Percentiles rank a stretch among this genome's conserved stretches.
Conservation (phyloP, 2,797 vertebrate species). For the Pseudomugil gertrudae region DNA sequence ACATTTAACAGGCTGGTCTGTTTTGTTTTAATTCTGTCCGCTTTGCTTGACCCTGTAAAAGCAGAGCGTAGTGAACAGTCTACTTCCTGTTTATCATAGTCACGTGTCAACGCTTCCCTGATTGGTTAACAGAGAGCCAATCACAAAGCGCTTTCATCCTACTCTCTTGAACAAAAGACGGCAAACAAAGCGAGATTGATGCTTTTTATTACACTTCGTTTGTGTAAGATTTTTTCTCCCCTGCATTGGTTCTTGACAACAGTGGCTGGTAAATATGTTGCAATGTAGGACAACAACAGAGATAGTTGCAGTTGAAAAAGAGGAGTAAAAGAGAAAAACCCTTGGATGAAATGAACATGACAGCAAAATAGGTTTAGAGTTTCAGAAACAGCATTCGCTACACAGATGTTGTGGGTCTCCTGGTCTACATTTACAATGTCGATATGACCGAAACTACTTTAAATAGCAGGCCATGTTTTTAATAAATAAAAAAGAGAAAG, state of each 20-base stretch:
- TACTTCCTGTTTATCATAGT: constrained; percentile 72
- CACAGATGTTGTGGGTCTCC: constrained; percentile 39
- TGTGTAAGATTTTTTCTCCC: constrained; percentile 57
- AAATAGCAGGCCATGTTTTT: constrained; percentile 8
- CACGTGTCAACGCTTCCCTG: constrained; percentile 19
- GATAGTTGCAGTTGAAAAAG: constrained; percentile 7
- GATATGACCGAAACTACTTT: constrained; percentile 25
- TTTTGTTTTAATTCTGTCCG: not conserved
- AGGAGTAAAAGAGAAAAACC: constrained; percentile 42
- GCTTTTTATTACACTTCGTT: constrained; percentile 64
- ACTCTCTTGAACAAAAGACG: not conserved
- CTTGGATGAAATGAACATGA: constrained; percentile 47
- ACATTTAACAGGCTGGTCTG: not conserved
- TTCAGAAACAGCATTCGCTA: too few species aligned
- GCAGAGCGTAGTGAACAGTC: not conserved
- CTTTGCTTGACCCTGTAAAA: not conserved
- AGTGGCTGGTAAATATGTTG: constrained; percentile 61
- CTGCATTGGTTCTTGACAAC: constrained; percentile 68
- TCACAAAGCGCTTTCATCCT: not conserved
- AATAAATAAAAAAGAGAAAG: constrained; percentile 46
- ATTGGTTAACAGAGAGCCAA: constrained; percentile 67
- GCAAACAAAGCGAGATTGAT: not conserved
- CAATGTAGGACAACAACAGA: constrained; percentile 47
- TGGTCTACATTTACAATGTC: constrained; percentile 35
- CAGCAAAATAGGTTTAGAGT: constrained; percentile 34